Evolutionary conservation across 1,140 invertebrate species (phyloP).

Genomic region (Theocolax elegans): DNA sequence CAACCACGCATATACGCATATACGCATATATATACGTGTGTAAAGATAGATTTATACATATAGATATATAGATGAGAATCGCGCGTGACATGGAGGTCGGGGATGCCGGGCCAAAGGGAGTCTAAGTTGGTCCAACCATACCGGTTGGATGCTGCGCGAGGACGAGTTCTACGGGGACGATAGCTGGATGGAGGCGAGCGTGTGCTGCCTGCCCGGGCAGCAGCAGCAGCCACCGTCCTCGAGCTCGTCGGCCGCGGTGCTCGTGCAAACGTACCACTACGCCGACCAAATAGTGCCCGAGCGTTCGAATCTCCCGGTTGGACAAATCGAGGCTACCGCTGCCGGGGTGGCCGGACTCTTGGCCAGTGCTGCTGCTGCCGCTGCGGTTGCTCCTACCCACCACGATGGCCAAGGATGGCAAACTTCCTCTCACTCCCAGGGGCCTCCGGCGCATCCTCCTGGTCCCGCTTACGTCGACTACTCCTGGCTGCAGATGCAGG

Average conservation of each 20-base stretch:
- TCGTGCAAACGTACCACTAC: constrained; percentile 55
- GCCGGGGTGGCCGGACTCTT: constrained; percentile 51
- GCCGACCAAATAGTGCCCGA: constrained; percentile 66
- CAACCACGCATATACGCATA: too few species aligned
- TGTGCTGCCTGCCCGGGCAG: constrained; percentile 58
- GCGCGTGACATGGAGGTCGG: too few species aligned
- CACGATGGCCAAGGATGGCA: constrained; percentile 7
- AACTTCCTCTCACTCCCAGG: not conserved
- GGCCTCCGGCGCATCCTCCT: not conserved
- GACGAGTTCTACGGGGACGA: constrained; percentile 57
- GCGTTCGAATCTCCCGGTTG: constrained; percentile 38
- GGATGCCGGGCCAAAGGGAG: too few species aligned
- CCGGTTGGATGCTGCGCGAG: constrained; percentile 61
- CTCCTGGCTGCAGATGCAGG: constrained; percentile 67
- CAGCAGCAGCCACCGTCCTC: constrained; percentile 40
- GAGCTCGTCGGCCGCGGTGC: constrained; percentile 50
- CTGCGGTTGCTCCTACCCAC: constrained; percentile 42
- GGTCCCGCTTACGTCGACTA: constrained; percentile 62
- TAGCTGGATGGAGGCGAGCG: constrained; percentile 65
- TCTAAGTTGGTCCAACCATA: too few species aligned
- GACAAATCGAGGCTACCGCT: constrained; percentile 54
- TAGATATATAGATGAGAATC: too few species aligned
- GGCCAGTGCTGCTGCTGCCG: constrained; percentile 59
- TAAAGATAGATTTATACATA: too few species aligned
- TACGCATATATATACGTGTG: too few species aligned